phyloP scores from a whole-genome alignment of 2,797 vertebrate genomes.

The Cossypha heuglini region DNA sequence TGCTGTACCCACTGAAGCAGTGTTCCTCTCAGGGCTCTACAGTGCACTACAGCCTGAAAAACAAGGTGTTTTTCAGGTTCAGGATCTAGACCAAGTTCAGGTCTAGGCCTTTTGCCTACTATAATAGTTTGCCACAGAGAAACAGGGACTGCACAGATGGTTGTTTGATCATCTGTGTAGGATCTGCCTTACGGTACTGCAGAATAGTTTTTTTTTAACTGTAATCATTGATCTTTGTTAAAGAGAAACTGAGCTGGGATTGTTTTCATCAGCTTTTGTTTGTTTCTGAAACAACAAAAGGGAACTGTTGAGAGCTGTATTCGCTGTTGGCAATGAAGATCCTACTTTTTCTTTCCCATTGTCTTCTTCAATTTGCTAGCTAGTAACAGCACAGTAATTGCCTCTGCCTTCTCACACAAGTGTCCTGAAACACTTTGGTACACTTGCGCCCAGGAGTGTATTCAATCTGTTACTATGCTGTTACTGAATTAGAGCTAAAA shows the following conservation, averaged over 20 bases:
- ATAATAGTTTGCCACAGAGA: not conserved
- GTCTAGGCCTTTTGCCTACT: not conserved
- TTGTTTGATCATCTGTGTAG: not conserved
- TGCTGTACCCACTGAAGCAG: not conserved
- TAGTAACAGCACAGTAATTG: not conserved
- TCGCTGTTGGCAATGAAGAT: conserved; percentile 17
- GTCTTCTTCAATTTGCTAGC: conserved; percentile 10
- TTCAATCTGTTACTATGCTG: not conserved
- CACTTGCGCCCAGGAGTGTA: not conserved
- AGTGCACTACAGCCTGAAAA: not conserved
- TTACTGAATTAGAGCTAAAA: not conserved
- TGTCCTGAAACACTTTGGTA: not conserved
- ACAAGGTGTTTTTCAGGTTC: not conserved
- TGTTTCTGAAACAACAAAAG: conserved; percentile 37
- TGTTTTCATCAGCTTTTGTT: conserved; percentile 57
- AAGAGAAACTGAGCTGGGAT: not conserved
- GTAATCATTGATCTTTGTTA: conserved; percentile 29
- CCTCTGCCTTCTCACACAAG: not conserved
- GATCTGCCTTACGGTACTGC: not conserved
- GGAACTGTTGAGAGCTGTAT: conserved; percentile 33
- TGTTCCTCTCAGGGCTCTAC: not conserved
- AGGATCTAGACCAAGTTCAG: not conserved
- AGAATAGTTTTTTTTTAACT: not conserved
- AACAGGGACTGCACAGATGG: not conserved
- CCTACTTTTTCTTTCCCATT: conserved; percentile 16